These are phyloP conservation scores for Malurus splendens DNA, from an alignment of 2,797 vertebrate genomes.

Conservation along the genomic window DNA sequence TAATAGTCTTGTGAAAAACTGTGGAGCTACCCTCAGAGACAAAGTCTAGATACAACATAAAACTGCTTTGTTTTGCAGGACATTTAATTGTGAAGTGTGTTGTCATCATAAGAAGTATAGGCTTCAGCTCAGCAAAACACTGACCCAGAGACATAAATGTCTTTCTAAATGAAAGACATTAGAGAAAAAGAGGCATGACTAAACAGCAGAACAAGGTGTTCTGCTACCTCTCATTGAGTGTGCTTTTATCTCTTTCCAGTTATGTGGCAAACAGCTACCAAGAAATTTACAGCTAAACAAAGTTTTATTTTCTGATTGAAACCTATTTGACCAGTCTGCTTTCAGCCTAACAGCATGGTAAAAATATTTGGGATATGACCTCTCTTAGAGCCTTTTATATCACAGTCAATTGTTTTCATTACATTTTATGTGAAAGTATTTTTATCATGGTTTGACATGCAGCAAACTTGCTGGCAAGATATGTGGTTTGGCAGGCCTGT, in stretches of 20 bases:
- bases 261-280: conserved; percentile 21
- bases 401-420: neutral
- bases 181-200: neutral
- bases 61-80: neutral
- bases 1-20: neutral
- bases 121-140: neutral
- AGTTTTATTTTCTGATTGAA: conserved; percentile 21
- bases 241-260: conserved; percentile 39
- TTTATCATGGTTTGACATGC: neutral
- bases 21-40: neutral
- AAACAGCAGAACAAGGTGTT: conserved; percentile 19
- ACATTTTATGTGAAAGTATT: neutral
- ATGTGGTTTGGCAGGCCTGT: neutral
- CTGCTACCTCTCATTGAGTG: neutral
- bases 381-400: neutral
- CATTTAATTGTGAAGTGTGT: neutral
- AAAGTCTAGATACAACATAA: neutral
- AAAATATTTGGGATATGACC: neutral
- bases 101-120: neutral
- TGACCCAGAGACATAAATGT: neutral
- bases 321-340: neutral
- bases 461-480: neutral
- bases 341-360: neutral
- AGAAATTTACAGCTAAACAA: conserved; percentile 20
- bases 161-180: conserved; percentile 6